Evolutionary conservation across 2,113 vertebrate genomes (phyloP), one percentile per base, ranked within the genome.

Genomic region (Osmerus mordax): DNA sequence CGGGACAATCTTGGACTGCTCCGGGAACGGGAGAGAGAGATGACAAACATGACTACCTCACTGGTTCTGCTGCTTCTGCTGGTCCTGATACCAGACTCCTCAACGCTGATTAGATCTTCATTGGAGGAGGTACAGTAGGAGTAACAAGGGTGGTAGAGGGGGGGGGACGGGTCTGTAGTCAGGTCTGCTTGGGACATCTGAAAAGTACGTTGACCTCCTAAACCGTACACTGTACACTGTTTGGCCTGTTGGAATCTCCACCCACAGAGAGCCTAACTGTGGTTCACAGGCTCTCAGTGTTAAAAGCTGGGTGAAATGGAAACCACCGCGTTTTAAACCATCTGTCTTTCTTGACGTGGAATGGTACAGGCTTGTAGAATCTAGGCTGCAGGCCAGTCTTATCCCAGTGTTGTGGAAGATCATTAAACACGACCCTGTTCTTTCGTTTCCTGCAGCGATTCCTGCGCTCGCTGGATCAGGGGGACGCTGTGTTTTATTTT

Each of bases 161-260:
- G 36, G 36, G 36, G 36, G 36, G 6, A 41, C 36, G 36, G 36
- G 36, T 41, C 36, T 41, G 74, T 59, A 67, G 77, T 73, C 77
- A 67, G 71, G 71, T 70, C 69, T 65, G 79, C 77, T 81, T 28
- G 0, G 73, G 73, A 79, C 78, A 79, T 82, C 83, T 86, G 82
- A 75, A 81, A 88, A 88, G 84, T 87, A 84, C 88, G 88, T 87
- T 90, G 85, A 90, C 88, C 87, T 87, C 77, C 83, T 84, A 80
- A 83, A 79, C 81, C 85, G 36, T 85, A 71, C 80, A 78, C 81
- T 82, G 81, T 86, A 83, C 86, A 78, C 84, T 75, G 65, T 81
- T 9, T 41, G 36, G 36, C 72, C 78, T 72, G 71, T 29, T 11
- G 72, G 73, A 81, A 70, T 21, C 11, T 32, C 18, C 56, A 15